phyloP scores from a whole-genome alignment of 2,888 invertebrate genomes.

The Ornithoptera alexandrae region DNA sequence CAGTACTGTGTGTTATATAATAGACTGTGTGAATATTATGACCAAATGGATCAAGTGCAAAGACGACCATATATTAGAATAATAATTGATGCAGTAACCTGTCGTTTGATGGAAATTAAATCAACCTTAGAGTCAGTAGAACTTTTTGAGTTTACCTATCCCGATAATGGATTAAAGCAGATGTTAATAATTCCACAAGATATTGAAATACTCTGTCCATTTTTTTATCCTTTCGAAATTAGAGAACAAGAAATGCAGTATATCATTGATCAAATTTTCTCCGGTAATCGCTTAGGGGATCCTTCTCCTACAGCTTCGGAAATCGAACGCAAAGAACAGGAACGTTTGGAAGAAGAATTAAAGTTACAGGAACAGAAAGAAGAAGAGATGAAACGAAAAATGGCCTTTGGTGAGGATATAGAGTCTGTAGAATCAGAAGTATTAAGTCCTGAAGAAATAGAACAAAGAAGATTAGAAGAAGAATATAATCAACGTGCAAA shows the following conservation, averaged over 20 bases:
- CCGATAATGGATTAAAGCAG: conserved; percentile 85
- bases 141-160: conserved; percentile 83
- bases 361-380: conserved; percentile 52
- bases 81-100: conserved; percentile 80
- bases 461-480: conserved; percentile 45
- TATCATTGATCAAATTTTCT: conserved; percentile 66
- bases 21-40: conserved; percentile 79
- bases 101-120: conserved; percentile 81
- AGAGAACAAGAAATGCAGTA: conserved; percentile 68
- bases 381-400: conserved; percentile 50
- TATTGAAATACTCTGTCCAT: conserved; percentile 82
- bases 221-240: conserved; percentile 81
- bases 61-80: conserved; percentile 77
- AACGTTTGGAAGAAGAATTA: conserved; percentile 51
- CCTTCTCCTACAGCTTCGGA: conserved; percentile 61
- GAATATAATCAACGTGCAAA: conserved; percentile 53
- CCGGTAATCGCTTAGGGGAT: conserved; percentile 66
- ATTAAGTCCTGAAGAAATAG: conserved; percentile 53
- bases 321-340: conserved; percentile 52
- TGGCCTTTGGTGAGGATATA: conserved; percentile 55
- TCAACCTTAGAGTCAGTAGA: conserved; percentile 77
- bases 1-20: conserved; percentile 78
- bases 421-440: conserved; percentile 43
- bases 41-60: conserved; percentile 82
- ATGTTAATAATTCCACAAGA: conserved; percentile 84